Base-by-base conservation (phyloP, 2,113 vertebrate species). In the Perca schrenkii region DNA sequence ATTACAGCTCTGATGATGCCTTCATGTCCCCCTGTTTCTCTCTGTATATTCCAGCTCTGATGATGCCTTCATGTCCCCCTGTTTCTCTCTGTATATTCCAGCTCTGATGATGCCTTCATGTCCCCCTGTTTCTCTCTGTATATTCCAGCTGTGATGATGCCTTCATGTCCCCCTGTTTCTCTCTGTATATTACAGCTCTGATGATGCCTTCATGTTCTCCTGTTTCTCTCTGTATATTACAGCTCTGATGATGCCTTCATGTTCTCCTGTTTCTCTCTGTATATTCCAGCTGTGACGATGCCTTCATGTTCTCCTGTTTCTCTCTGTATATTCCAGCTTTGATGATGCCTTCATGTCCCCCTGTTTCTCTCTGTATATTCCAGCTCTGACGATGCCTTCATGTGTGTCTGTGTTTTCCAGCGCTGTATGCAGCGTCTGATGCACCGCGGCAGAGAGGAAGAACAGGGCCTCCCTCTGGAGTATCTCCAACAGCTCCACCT, bases 401-500 rank as follows among this genome's bases (percentile, higher is more conserved):
- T 36, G 36, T 8, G 8, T 8, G 0, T 36, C 36, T 36, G 36
- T 36, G 36, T 36, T 36, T 36, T 69, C 6, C 28, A 97, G 97
- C 95, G 94, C 82, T 98, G 97, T 67, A 97, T 97, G 96, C 94
- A 96, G 88, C 93, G 96, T 40, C 85, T 97, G 80, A 93, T 95
- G 3, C 25, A 67, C 2, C 92, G 96, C 2, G 96, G 96, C 8
- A 90, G 97, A 50, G 74, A 96, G 74, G 97, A 97, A 64, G 96
- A 97, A 15, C 93, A 95, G 91, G 96, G 92, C 53, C 95, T 97
- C 82, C 95, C 96, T 47, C 89, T 97, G 0, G 97, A 98, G 4
- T 97, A 97, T 83, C 89, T 98, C 57, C 95, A 97, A 84, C 96
- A 96, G 34, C 94, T 98, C 6, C 96, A 97, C 85, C 93, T 93